phyloP scores from a whole-genome alignment of 2,113 vertebrate species.

The Embiotoca jacksoni region DNA sequence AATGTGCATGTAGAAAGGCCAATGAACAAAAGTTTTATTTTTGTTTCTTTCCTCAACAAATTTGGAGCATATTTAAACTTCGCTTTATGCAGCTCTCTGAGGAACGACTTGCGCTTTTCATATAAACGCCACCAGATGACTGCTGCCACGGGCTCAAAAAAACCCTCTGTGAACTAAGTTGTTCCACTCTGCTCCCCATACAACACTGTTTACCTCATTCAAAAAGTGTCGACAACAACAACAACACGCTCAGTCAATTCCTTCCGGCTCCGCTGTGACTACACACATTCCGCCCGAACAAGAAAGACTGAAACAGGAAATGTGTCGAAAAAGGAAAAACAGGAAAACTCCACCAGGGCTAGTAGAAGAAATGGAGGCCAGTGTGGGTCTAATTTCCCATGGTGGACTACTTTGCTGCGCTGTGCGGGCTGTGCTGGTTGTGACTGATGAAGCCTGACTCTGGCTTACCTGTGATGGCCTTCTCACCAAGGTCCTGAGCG shows the following conservation, averaged over 20 bases:
- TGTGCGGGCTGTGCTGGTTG: conserved; percentile 22
- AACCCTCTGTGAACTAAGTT: conserved; percentile 25
- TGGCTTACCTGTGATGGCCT: conserved; percentile 37
- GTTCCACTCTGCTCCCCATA: conserved; percentile 17
- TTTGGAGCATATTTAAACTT: conserved; percentile 19
- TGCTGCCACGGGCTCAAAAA: conserved; percentile 7
- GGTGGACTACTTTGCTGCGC: conserved; percentile 20
- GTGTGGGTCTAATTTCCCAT: conserved; percentile 62
- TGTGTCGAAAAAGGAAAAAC: not conserved
- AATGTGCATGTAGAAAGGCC: not conserved
- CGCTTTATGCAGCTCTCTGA: conserved; percentile 14
- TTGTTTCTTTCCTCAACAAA: conserved; percentile 8
- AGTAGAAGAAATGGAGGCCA: conserved; percentile 43
- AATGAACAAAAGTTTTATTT: not conserved
- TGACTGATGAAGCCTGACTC: conserved; percentile 58
- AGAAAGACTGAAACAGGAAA: conserved; percentile 16
- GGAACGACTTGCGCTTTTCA: conserved; percentile 36
- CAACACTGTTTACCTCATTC: conserved; percentile 18
- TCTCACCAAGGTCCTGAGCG: conserved; percentile 40
- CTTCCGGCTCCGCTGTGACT: conserved; percentile 21
- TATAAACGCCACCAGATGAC: conserved; percentile 33
- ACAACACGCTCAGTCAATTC: conserved; percentile 30
- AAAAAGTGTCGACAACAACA: conserved; percentile 28
- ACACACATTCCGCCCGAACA: conserved; percentile 19
- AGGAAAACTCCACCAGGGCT: conserved; percentile 27